A percentile compares a stretch with the other conserved stretches of the same genome.
Evolutionary conservation across 1,140 invertebrate species (phyloP).

Genomic region (Nilaparvata lugens): DNA sequence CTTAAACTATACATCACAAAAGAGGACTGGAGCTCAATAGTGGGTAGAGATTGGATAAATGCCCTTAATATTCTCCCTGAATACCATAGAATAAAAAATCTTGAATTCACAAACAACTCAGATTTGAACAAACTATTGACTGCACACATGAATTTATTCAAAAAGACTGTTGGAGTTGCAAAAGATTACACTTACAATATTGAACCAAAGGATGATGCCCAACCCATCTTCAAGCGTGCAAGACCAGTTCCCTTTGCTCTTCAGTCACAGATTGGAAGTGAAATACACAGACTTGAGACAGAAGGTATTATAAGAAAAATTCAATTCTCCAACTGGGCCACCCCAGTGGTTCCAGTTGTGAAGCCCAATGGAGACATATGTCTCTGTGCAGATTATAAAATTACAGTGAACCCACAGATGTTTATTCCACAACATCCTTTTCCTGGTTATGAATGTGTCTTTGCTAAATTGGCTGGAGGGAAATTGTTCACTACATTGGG

Average conservation of each 20-base stretch:
- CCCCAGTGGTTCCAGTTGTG: conserved; percentile 39
- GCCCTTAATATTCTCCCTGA: too few species aligned
- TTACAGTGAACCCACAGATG: conserved; percentile 35
- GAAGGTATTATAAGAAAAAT: conserved; percentile 33
- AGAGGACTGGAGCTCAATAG: too few species aligned
- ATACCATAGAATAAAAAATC: too few species aligned
- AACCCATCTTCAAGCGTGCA: conserved; percentile 31
- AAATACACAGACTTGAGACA: conserved; percentile 32
- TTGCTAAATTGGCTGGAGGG: conserved; percentile 27
- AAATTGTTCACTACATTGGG: conserved; percentile 31
- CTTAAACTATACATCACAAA: too few species aligned
- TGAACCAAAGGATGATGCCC: too few species aligned
- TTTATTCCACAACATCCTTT: conserved; percentile 30
- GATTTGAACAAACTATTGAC: too few species aligned
- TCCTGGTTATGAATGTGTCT: conserved; percentile 32
- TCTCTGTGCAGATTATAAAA: conserved; percentile 41
- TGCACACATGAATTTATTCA: too few species aligned
- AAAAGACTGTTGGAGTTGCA: too few species aligned
- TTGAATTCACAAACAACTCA: too few species aligned
- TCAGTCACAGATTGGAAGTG: conserved; percentile 31
- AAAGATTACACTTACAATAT: too few species aligned
- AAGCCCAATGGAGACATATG: conserved; percentile 38
- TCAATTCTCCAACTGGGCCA: conserved; percentile 38
- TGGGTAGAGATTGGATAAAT: too few species aligned
- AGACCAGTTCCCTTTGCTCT: conserved; percentile 35